Percentiles rank a stretch among this genome's conserved stretches.
Evolutionary conservation across 2,113 vertebrate genomes (phyloP).

Genomic region (Pantherophis guttatus): DNA sequence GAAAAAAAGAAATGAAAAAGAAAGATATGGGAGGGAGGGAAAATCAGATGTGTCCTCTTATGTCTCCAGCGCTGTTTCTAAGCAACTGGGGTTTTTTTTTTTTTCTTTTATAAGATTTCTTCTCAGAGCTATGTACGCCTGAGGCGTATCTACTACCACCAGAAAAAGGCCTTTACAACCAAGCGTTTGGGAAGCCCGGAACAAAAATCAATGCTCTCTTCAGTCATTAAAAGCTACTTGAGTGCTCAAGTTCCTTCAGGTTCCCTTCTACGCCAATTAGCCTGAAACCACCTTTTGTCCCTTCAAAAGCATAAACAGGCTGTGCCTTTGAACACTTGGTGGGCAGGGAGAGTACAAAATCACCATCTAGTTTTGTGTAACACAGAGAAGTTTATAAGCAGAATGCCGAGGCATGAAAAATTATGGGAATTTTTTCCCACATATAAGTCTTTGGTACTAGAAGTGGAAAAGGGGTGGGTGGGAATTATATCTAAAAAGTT

Average conservation of each 20-base stretch:
- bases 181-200: background rate
- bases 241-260: background rate
- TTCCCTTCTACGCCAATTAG: background rate
- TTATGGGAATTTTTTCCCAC: background rate
- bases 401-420: background rate
- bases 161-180: background rate
- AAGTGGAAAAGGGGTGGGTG: background rate
- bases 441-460: background rate
- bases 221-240: background rate
- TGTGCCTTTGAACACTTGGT: background rate
- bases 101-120: background rate
- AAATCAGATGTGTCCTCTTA: background rate
- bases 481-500: background rate
- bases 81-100: background rate
- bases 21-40: background rate
- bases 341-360: background rate
- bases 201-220: constrained; percentile 1
- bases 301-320: background rate
- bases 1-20: background rate
- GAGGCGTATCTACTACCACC: background rate
- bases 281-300: background rate
- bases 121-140: background rate
- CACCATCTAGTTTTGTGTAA: background rate
- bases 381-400: background rate
- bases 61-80: background rate